phyloP scores from a whole-genome alignment of 1,140 invertebrate genomes.

The Pseudomyrmex concolor region DNA sequence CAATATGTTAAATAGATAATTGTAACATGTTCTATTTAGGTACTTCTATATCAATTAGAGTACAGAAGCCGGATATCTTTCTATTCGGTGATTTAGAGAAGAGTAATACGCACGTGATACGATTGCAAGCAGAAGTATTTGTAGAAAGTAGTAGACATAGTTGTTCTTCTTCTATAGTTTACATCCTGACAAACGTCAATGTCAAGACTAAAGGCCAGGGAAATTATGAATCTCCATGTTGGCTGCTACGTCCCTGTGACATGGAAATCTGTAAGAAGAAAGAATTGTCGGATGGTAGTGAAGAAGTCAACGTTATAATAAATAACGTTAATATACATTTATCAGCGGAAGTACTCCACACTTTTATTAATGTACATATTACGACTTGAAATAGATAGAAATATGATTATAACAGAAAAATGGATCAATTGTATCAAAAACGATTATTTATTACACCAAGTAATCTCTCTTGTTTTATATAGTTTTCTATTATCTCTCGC shows the following conservation, averaged over 20 bases:
- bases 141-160: slow-evolving; percentile 90
- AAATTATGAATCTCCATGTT: slow-evolving; percentile 77
- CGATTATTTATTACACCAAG: no score
- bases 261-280: slow-evolving; percentile 89
- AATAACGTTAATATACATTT: slow-evolving; percentile 90
- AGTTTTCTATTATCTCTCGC: no score
- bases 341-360: slow-evolving; percentile 90
- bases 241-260: slow-evolving; percentile 89
- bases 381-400: not conserved
- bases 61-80: slow-evolving; percentile 92
- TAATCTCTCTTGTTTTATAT: no score
- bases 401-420: not conserved
- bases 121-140: slow-evolving; percentile 90
- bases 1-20: slow-evolving; percentile 3
- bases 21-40: slow-evolving; percentile 41
- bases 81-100: slow-evolving; percentile 89
- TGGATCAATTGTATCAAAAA: no score
- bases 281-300: slow-evolving; percentile 87
- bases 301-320: slow-evolving; percentile 87
- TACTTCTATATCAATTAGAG: slow-evolving; percentile 87
- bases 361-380: slow-evolving; percentile 85
- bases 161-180: slow-evolving; percentile 88
- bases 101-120: slow-evolving; percentile 89
- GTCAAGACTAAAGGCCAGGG: slow-evolving; percentile 83
- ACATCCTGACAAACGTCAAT: slow-evolving; percentile 89